Percentiles rank a stretch among this genome's conserved stretches.
Evolutionary conservation across 2,113 vertebrate species (phyloP).

Genomic region (Panthera uncia): DNA sequence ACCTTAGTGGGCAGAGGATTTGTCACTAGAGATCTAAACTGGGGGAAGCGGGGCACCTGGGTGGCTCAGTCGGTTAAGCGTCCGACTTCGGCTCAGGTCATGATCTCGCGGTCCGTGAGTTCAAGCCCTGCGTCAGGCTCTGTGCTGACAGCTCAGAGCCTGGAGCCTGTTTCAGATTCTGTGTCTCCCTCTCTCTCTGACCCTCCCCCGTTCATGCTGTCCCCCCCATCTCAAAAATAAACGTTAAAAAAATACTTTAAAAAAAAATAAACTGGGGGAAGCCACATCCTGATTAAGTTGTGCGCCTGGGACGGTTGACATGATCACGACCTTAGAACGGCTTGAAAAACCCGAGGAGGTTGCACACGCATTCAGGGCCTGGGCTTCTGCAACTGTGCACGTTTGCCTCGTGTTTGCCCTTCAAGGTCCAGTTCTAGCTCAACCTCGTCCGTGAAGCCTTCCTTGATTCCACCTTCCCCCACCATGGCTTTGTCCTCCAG

Average conservation of each 20-base stretch:
- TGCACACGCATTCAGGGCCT: not conserved
- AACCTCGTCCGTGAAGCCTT: not conserved
- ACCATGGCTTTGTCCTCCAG: not conserved
- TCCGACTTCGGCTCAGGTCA: no score
- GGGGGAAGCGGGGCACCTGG: not conserved
- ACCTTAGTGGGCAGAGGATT: not conserved
- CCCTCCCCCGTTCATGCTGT: no score
- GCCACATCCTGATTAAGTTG: not conserved
- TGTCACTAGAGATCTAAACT: not conserved
- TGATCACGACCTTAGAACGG: not conserved
- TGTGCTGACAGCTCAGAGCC: no score
- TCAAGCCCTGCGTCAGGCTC: no score
- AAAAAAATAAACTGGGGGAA: not conserved
- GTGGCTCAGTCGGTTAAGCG: no score
- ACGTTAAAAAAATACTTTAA: no score
- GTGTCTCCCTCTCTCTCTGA: no score
- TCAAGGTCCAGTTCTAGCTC: not conserved
- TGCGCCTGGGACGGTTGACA: not conserved
- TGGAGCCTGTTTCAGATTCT: no score
- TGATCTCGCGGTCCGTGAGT: no score
- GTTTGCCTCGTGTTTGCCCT: not conserved
- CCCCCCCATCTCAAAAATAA: no score
- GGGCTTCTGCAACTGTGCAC: not conserved
- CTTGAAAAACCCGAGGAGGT: not conserved
- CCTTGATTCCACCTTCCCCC: not conserved